Percentiles rank a stretch among this genome's conserved stretches.
Evolutionary conservation across 2,113 vertebrate genomes (phyloP).

Genomic region (Bettongia penicillata): DNA sequence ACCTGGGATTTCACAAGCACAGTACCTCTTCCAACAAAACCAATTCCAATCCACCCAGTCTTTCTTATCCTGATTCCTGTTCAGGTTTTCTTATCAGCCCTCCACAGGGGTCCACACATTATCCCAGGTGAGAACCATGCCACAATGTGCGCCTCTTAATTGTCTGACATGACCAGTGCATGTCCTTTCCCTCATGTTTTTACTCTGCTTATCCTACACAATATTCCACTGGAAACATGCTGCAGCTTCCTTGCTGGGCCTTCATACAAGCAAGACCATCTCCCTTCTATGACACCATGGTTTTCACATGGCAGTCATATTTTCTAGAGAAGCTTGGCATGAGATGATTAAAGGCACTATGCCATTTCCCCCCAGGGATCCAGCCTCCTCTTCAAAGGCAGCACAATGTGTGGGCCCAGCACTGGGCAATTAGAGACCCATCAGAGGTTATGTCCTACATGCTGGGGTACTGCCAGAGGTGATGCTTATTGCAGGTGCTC

Average conservation of each 20-base stretch:
- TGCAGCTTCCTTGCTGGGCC: no score
- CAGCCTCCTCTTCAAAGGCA: background rate
- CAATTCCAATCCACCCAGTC: no score
- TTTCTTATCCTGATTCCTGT: no score
- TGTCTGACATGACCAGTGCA: no score
- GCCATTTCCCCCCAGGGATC: background rate
- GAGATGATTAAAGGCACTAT: background rate
- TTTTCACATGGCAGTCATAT: background rate
- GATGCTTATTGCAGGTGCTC: background rate
- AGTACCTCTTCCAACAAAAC: no score
- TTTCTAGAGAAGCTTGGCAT: background rate
- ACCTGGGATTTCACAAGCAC: no score
- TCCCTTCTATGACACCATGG: background rate
- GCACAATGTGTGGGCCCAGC: background rate
- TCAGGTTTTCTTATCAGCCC: no score
- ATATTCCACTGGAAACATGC: background rate
- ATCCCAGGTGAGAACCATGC: no score
- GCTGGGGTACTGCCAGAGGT: background rate
- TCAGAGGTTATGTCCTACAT: background rate
- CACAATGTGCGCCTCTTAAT: no score
- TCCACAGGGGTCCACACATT: no score
- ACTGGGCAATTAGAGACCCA: background rate
- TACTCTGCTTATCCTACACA: background rate
- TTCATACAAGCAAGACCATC: background rate
- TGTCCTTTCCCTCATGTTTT: no score